phyloP scores from a whole-genome alignment of 2,113 vertebrate genomes.

The Garra rufa region DNA sequence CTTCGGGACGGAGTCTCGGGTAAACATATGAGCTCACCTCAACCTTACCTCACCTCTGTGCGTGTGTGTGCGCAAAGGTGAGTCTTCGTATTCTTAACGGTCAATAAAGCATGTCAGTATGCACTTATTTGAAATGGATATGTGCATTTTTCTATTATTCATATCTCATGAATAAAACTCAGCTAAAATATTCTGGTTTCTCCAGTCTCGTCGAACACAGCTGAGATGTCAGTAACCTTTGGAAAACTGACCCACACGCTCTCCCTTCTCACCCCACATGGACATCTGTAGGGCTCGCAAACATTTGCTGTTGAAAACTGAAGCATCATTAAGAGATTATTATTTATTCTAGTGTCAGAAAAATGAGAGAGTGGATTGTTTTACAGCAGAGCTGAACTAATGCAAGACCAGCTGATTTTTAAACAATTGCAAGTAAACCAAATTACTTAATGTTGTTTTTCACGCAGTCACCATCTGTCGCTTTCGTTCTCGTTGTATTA shows the following conservation, averaged over 20 bases:
- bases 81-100: not conserved
- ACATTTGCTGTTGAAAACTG: not conserved
- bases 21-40: constrained; percentile 57
- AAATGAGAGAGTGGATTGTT: constrained; percentile 10
- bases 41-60: constrained; percentile 48
- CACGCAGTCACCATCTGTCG: constrained; percentile 8
- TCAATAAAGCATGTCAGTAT: constrained; percentile 34
- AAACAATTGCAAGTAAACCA: constrained; percentile 18
- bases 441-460: constrained; percentile 18
- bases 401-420: not conserved
- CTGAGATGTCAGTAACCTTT: constrained; percentile 15
- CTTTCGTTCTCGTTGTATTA: not conserved
- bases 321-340: not conserved
- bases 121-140: constrained; percentile 36
- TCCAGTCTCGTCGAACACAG: not conserved
- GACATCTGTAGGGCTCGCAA: not conserved
- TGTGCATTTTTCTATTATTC: constrained; percentile 33
- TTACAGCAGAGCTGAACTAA: not conserved
- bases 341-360: not conserved
- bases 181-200: not conserved
- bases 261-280: not conserved
- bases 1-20: constrained; percentile 27
- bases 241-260: not conserved
- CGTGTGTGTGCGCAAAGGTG: constrained; percentile 20
- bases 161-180: constrained; percentile 33